A percentile compares a stretch with the other conserved stretches of the same genome.
Conservation (phyloP, 2,797 vertebrate species). For the Ctenosaura bakeri region DNA sequence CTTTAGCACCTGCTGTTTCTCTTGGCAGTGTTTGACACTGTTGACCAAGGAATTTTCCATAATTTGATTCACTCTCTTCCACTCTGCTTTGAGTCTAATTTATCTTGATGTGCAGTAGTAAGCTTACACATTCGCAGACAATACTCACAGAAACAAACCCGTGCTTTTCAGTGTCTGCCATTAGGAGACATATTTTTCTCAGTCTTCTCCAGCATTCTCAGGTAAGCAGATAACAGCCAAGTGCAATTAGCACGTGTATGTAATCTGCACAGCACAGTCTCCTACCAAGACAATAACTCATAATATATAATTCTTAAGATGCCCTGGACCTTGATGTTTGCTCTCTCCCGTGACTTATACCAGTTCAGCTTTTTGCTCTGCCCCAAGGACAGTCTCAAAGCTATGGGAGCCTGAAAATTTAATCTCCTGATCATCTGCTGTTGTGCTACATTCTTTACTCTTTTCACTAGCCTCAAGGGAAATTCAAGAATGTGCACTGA, state of each 20-base stretch:
- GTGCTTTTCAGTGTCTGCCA: constrained; percentile 23
- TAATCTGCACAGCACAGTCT: neutral
- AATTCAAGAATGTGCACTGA: constrained; percentile 50
- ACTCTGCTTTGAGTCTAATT: constrained; percentile 35
- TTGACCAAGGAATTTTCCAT: constrained; percentile 35
- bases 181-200: constrained; percentile 28
- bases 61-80: neutral
- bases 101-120: constrained; percentile 13
- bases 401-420: neutral
- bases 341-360: neutral
- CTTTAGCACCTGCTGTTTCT: constrained; percentile 27
- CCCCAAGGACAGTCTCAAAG: neutral
- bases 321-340: constrained; percentile 13
- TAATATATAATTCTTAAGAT: constrained; percentile 19
- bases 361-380: neutral
- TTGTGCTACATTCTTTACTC: neutral
- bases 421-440: neutral
- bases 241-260: constrained; percentile 31
- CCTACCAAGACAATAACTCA: constrained; percentile 17
- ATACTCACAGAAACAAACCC: neutral
- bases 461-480: constrained; percentile 25
- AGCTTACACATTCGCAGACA: neutral
- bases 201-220: neutral
- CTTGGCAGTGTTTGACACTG: constrained; percentile 17
- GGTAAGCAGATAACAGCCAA: constrained; percentile 11